Percentiles rank a stretch among this genome's conserved stretches.
Evolutionary conservation across 2,113 vertebrate species (phyloP).

Genomic region (Lycocorax pyrrhopterus): DNA sequence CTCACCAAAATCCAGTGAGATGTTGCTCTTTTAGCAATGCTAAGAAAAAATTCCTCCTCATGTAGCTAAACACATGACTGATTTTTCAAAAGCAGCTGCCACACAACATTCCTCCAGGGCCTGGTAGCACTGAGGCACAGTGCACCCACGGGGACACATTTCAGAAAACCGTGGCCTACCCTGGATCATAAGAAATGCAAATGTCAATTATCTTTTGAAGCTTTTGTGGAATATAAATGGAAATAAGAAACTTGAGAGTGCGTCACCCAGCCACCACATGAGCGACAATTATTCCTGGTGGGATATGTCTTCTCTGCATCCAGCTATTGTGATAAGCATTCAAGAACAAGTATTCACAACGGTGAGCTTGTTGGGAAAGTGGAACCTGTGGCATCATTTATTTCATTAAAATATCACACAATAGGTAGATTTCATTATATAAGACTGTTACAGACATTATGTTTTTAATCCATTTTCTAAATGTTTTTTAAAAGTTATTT

Average conservation of each 20-base stretch:
- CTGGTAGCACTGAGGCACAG: not conserved
- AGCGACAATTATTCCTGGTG: not conserved
- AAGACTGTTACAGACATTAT: not conserved
- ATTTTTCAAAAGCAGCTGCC: not conserved
- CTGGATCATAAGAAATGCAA: not conserved
- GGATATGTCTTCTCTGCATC: not conserved
- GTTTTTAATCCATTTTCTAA: constrained; percentile 13
- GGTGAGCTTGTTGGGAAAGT: not conserved
- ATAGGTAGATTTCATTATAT: not conserved
- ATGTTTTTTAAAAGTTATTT: constrained; percentile 17
- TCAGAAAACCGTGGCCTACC: not conserved
- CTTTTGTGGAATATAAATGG: not conserved
- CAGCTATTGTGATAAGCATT: not conserved
- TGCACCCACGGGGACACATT: not conserved
- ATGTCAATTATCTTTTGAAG: not conserved
- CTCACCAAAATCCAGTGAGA: not conserved
- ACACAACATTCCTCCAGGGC: not conserved
- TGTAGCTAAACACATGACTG: not conserved
- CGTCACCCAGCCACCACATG: not conserved
- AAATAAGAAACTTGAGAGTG: not conserved
- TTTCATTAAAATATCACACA: not conserved
- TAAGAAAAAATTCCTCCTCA: not conserved
- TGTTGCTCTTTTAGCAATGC: not conserved
- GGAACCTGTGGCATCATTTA: not conserved
- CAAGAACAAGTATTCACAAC: not conserved